These are phyloP conservation scores for Leucophenga montana DNA, from an alignment of 2,888 invertebrate genomes.

Conservation along the genomic window DNA sequence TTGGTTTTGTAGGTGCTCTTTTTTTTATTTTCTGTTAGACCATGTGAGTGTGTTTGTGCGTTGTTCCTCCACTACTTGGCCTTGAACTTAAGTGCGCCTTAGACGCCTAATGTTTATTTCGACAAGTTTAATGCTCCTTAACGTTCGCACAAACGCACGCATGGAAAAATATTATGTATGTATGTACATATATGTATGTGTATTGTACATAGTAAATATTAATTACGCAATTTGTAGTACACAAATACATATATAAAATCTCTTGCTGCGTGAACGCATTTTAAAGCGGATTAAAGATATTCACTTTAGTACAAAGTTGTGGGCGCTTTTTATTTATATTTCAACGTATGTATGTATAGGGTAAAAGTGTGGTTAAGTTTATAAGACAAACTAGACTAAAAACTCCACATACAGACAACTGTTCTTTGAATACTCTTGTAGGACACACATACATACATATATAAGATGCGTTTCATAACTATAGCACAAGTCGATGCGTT, in stretches of 20 bases:
- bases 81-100: slow-evolving; percentile 60
- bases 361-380: too few relatives aligned
- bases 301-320: neutral
- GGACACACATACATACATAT: too few relatives aligned
- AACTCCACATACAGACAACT: too few relatives aligned
- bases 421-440: too few relatives aligned
- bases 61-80: slow-evolving; percentile 47
- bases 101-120: slow-evolving; percentile 9
- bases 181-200: slow-evolving; percentile 29
- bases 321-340: too few relatives aligned
- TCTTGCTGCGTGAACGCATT: neutral
- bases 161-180: slow-evolving; percentile 23
- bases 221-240: too few relatives aligned
- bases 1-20: neutral
- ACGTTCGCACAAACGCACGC: slow-evolving; percentile 33
- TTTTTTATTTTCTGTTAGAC: neutral
- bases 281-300: neutral
- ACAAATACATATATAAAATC: too few relatives aligned
- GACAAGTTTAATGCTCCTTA: slow-evolving; percentile 47
- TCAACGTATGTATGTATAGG: neutral
- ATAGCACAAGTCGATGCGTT: too few relatives aligned
- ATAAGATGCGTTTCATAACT: too few relatives aligned
- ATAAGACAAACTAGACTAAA: too few relatives aligned
- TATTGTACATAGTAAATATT: too few relatives aligned
- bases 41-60: neutral